These are phyloP conservation scores for Cosmia trapezina DNA, from an alignment of 2,888 invertebrate species.

Conservation along the genomic window DNA sequence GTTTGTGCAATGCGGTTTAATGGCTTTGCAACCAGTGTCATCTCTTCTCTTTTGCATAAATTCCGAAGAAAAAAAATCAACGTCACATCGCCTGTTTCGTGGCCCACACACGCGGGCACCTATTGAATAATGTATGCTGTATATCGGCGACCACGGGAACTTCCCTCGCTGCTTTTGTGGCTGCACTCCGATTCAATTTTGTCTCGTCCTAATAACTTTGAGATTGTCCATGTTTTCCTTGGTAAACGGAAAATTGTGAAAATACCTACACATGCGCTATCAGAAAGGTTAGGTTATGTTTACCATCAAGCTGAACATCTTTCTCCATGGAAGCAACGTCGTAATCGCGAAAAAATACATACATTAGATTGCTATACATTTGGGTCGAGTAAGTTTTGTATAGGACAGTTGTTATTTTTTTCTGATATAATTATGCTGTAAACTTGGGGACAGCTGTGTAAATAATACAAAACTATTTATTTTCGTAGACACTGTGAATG, in stretches of 20 bases:
- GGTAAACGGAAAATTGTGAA: background rate
- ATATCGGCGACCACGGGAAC: constrained; percentile 45
- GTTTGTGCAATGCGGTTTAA: too few relatives aligned
- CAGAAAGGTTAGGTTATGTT: background rate
- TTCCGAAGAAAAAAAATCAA: background rate
- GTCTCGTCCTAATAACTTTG: constrained; percentile 30
- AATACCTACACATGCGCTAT: background rate
- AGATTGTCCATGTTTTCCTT: constrained; percentile 10
- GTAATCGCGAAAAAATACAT: background rate
- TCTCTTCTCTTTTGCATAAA: background rate
- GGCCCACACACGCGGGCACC: constrained; percentile 43
- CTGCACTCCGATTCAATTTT: constrained; percentile 41
- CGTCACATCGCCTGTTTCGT: constrained; percentile 1
- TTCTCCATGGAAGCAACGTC: background rate
- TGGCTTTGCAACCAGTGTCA: too few relatives aligned
- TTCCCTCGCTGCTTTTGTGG: constrained; percentile 37
- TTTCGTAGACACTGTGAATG: too few relatives aligned
- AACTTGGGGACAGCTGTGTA: too few relatives aligned
- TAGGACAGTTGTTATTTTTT: background rate
- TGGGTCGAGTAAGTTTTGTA: background rate
- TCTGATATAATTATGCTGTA: too few relatives aligned
- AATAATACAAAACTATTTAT: too few relatives aligned
- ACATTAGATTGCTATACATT: background rate
- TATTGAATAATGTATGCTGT: constrained; percentile 70
- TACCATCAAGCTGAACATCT: background rate